Conservation (phyloP, 2,113 vertebrate genomes). For the Noctilio leporinus region DNA sequence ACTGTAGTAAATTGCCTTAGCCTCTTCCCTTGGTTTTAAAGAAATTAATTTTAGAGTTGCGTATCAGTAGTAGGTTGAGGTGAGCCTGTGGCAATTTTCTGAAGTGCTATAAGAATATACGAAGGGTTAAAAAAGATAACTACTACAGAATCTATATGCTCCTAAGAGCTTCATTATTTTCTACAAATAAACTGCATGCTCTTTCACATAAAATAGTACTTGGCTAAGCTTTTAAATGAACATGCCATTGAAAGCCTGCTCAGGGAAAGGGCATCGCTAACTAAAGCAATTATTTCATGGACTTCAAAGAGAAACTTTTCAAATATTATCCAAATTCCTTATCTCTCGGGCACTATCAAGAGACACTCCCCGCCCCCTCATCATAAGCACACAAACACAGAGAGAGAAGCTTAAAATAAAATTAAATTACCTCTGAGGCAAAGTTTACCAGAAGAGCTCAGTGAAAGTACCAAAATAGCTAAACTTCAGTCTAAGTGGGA, state of each 20-base stretch:
- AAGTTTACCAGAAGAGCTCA: conserved; percentile 76
- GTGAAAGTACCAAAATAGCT: conserved; percentile 76
- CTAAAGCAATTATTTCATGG: background rate
- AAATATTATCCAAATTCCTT: conserved; percentile 50
- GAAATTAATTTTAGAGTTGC: conserved; percentile 36
- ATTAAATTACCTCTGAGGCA: conserved; percentile 71
- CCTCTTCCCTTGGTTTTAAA: conserved; percentile 16
- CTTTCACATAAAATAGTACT: background rate
- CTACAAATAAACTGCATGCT: conserved; percentile 1
- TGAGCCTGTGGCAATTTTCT: conserved; percentile 37
- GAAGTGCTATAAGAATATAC: background rate
- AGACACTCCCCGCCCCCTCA: conserved; percentile 16
- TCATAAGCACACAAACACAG: conserved; percentile 49
- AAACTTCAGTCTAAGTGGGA: conserved; percentile 74
- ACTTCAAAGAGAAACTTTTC: conserved; percentile 40
- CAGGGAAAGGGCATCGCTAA: background rate
- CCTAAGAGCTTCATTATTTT: background rate
- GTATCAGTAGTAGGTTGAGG: background rate
- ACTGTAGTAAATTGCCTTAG: background rate
- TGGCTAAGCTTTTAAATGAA: conserved; percentile 30
- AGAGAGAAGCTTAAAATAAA: conserved; percentile 76
- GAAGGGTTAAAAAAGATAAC: background rate
- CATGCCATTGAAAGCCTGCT: background rate
- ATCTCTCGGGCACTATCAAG: conserved; percentile 49
- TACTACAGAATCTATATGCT: background rate